phyloP scores from a whole-genome alignment of 2,113 vertebrate genomes.

The Monarcha castaneiventris region DNA sequence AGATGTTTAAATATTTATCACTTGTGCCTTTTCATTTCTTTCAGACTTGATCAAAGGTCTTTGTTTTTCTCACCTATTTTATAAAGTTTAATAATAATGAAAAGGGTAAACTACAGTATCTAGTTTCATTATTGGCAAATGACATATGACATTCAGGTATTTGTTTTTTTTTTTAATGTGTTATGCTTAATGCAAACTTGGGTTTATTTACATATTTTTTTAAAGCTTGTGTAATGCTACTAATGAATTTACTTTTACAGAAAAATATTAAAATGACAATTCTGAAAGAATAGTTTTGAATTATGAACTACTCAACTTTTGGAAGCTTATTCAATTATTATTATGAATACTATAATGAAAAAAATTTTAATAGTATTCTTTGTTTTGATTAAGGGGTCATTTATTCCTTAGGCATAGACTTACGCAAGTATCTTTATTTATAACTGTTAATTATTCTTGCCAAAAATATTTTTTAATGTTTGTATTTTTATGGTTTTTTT shows the following conservation, averaged over 20 bases:
- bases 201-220: not conserved
- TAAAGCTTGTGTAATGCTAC: not conserved
- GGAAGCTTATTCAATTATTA: not conserved
- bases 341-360: not conserved
- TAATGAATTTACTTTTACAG: not conserved
- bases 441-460: not conserved
- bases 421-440: not conserved
- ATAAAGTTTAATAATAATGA: not conserved
- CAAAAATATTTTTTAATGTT: not conserved
- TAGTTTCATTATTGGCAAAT: not conserved
- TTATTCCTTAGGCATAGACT: not conserved
- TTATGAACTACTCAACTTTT: not conserved
- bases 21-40: not conserved
- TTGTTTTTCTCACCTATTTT: not conserved
- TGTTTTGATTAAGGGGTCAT: not conserved
- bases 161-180: not conserved
- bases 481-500: not conserved
- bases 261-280: not conserved
- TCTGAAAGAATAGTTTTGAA: not conserved
- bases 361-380: not conserved
- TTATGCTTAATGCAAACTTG: not conserved
- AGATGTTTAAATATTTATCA: not conserved
- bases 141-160: not conserved
- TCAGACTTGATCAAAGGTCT: not conserved
- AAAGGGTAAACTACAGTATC: not conserved